Evolutionary conservation across 2,888 invertebrate genomes (phyloP), one percentile per base, ranked within the genome.

Genomic region (Orthosia cruda): DNA sequence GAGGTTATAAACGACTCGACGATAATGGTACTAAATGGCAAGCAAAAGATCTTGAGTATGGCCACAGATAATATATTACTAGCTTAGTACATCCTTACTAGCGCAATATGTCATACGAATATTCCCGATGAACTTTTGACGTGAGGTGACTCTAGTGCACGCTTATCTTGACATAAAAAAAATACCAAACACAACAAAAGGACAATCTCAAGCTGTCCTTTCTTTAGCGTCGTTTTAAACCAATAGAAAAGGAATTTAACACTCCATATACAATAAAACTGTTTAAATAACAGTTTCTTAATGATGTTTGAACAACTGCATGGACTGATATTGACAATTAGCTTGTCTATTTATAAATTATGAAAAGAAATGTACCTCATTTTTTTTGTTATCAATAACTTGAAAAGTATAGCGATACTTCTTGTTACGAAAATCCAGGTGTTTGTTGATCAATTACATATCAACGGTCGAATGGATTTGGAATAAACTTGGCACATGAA

Each of bases 221-320:
- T 11, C 12, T 65, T 32, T 23, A 40, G 4, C 23, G 9, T 20
- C 32, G 9, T 20, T 40, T 40, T 11, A 26, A 4, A 2, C 9
- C 45, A 45, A 45, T 26, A 65, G 55, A 26, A 70, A 58, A 12
- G 11, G 15, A 52, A 52, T 70, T 50, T 12, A 4, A 7, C 26
- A 9, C n/a, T 26, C 15, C 1, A 58, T 18, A 5, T 40, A 47
- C 20, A 20, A 18, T 20, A 52, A 71, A 72, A 32, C 47, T 55
- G 20, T 71, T 15, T 18, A 55, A 73, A 16, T 71, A 71, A 59
- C 9, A 59, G 0, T 40, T 72, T 55, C 13, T 4, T 73, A 40
- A 49, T 49, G n/a, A 49, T 18, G 52, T 73, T 72, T 62, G 11
- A 23, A 73, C 23, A 72, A 49, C 61, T 73, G n/a, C n/a, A n/a